A percentile compares a stretch with the other conserved stretches of the same genome.
These are phyloP conservation scores for Pseudomyrmex cubaensis DNA, from an alignment of 1,140 invertebrate genomes.

Conservation along the genomic window DNA sequence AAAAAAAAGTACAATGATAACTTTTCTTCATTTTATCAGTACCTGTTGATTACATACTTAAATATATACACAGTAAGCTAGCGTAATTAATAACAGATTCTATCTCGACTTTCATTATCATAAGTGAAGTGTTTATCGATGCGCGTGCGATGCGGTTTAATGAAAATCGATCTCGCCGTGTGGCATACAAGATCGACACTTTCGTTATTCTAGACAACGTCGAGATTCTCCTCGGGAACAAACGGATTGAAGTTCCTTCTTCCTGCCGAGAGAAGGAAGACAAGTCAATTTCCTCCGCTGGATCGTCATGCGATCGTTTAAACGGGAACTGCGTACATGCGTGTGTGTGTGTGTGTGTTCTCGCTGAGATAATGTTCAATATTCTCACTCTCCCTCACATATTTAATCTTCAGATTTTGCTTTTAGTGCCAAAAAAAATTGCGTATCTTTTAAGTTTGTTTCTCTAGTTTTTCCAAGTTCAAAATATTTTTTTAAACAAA, in stretches of 20 bases:
- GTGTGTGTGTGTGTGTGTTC: not conserved
- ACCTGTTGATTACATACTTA: too few species aligned
- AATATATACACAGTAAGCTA: not conserved
- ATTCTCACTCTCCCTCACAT: not conserved
- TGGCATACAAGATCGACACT: conserved; percentile 6
- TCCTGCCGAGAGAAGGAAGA: conserved; percentile 49
- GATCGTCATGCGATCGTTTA: not conserved
- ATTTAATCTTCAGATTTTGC: not conserved
- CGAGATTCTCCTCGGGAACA: conserved; percentile 27
- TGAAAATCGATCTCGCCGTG: not conserved
- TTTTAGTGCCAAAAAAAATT: not conserved
- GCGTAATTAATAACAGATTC: conserved; percentile 44
- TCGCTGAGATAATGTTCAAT: not conserved
- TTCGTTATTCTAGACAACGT: conserved; percentile 18
- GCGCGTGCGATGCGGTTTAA: conserved; percentile 29
- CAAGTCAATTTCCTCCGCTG: conserved; percentile 44
- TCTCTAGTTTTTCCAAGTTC: not conserved
- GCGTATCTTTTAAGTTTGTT: not conserved
- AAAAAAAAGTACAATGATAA: too few species aligned
- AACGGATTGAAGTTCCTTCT: conserved; percentile 38
- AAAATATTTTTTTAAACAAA: not conserved
- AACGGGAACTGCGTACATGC: not conserved
- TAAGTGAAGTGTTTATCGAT: conserved; percentile 54
- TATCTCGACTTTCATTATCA: conserved; percentile 56
- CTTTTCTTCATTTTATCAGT: not conserved